Conservation (phyloP, 2,113 vertebrate species). For the Amphiprion ocellaris region DNA sequence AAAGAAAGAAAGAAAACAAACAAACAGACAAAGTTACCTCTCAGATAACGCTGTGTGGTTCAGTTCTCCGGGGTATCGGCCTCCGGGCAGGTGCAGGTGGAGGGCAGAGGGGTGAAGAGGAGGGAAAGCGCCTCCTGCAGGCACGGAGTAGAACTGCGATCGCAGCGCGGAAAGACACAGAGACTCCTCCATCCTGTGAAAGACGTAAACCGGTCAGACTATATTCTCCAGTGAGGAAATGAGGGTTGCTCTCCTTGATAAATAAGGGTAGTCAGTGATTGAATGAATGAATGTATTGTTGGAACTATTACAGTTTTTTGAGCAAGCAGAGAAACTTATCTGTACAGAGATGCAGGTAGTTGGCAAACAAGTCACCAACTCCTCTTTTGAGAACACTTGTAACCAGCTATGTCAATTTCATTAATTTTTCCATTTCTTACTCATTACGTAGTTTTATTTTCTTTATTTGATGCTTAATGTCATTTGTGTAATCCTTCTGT, state of each 20-base stretch:
- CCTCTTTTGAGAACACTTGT: too few relatives aligned
- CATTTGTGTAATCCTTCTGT: not conserved
- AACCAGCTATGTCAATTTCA: too few relatives aligned
- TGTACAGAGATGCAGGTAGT: not conserved
- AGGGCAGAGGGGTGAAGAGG: constrained; percentile 92
- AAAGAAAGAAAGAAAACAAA: constrained; percentile 8
- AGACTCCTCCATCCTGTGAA: constrained; percentile 94
- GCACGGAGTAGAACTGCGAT: constrained; percentile 93
- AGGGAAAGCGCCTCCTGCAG: constrained; percentile 89
- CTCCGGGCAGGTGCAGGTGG: constrained; percentile 93
- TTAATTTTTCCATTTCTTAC: too few relatives aligned
- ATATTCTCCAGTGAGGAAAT: not conserved
- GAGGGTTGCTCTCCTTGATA: not conserved
- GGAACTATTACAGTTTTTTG: not conserved
- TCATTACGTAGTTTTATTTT: too few relatives aligned
- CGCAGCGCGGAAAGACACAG: constrained; percentile 93
- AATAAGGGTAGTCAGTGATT: not conserved
- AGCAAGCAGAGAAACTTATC: not conserved
- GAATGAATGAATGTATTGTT: not conserved
- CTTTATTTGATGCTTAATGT: not conserved
- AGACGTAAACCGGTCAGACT: constrained; percentile 8
- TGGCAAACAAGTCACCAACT: not conserved
- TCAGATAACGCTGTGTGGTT: constrained; percentile 86
- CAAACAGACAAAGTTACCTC: constrained; percentile 76
- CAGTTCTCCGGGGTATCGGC: constrained; percentile 91